Base-by-base conservation (phyloP, 2,113 vertebrate genomes). In the Albula glossodonta region DNA sequence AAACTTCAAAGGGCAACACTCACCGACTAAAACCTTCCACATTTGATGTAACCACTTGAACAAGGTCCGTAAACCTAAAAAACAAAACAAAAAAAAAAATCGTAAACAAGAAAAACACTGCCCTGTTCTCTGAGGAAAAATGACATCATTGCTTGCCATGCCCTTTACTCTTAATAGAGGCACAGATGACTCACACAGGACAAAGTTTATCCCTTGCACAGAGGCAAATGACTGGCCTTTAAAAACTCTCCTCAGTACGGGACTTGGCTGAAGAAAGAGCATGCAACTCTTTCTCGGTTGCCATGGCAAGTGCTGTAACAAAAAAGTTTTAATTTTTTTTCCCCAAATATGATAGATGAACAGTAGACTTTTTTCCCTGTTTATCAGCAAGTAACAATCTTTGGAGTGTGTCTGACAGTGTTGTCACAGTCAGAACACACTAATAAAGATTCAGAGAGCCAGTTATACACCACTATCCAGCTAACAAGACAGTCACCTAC, bases 31-130 rank as follows among this genome's bases (percentile, higher is more conserved):
- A 83, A 91, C 91, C 52, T 51, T 78, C 92, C 91, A 92, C 48
- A 93, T 5, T 11, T 66, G 57, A 78, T 86, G 88, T 85, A 92
- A 53, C 87, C 91, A 93, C 57, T 87, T 91, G 51, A 87, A 88
- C n/a, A 94, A n/a, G 12, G n/a, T 89, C 85, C 89, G 84, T 86
- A 95, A 92, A 52, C 85, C 94, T 95, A 88, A 63, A 85, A 86
- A 9, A 10, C 66, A 74, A 22, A 85, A 12, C 31, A 48, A 60
- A 66, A 5, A 2, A 66, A 66, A 15, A 66, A 66, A 3, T 3
- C 70, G 25, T n/a, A 25, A 74, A 31, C 70, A 74, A 9, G 19
- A n/a, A 1, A 10, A 74, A n/a, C n/a, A n/a, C n/a, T 74, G 4
- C 70, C 70, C 70, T 74, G n/a, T n/a, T 74, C n/a, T n/a, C 70